Evolutionary conservation across 2,113 vertebrate species (phyloP).

Genomic region (Taxidea taxus): DNA sequence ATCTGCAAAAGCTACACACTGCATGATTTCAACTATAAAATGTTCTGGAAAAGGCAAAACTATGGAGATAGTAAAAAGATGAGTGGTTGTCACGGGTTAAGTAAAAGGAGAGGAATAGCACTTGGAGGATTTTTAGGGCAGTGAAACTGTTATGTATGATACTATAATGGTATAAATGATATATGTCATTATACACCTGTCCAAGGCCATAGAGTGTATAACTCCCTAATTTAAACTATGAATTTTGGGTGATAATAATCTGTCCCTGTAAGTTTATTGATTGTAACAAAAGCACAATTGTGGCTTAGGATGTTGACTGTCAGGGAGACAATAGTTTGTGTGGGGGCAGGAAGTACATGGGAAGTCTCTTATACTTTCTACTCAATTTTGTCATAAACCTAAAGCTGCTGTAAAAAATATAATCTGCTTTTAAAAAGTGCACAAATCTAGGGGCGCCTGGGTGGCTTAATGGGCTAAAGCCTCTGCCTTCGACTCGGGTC

Average conservation of each 20-base stretch:
- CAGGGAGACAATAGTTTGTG: not conserved
- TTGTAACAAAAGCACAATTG: not conserved
- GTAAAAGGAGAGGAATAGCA: not conserved
- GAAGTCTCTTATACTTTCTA: not conserved
- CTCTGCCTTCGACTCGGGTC: too few species aligned
- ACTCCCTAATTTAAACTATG: not conserved
- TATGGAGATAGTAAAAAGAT: not conserved
- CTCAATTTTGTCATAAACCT: not conserved
- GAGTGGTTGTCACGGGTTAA: not conserved
- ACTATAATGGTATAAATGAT: not conserved
- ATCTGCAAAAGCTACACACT: not conserved
- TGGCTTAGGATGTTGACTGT: not conserved
- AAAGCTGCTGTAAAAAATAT: not conserved
- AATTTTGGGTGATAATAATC: not conserved
- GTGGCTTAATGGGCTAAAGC: too few species aligned
- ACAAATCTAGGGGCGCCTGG: too few species aligned
- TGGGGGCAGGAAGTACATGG: not conserved
- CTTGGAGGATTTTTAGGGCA: not conserved
- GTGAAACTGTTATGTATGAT: not conserved
- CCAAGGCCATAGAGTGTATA: not conserved
- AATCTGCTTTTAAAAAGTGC: not conserved
- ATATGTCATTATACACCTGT: not conserved
- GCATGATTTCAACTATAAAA: not conserved
- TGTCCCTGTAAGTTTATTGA: not conserved
- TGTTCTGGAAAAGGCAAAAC: not conserved